These are phyloP conservation scores for Champsocephalus gunnari DNA, from an alignment of 2,797 vertebrate species.

Conservation along the genomic window DNA sequence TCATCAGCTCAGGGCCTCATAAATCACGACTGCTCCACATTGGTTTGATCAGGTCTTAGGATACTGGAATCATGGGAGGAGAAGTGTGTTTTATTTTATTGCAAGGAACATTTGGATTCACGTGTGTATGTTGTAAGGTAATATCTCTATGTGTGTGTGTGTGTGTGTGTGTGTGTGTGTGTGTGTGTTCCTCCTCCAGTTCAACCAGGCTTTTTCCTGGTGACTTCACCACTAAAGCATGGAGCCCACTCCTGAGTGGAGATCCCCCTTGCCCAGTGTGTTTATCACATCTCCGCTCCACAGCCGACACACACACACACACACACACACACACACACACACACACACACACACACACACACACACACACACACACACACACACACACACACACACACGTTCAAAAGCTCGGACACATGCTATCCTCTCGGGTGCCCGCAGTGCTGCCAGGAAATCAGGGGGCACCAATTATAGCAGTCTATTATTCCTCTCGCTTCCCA, in stretches of 20 bases:
- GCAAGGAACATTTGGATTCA: constrained; percentile 59
- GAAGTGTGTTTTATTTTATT: constrained; percentile 32
- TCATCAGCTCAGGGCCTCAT: constrained; percentile 13
- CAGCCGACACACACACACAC: constrained; percentile 58
- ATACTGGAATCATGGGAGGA: constrained; percentile 32
- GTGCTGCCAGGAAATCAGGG: constrained; percentile 76
- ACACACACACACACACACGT: constrained; percentile 19
- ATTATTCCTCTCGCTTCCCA: constrained; percentile 79
- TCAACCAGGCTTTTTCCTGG: constrained; percentile 79
- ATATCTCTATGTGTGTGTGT: constrained; percentile 56
- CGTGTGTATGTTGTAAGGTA: constrained; percentile 63
- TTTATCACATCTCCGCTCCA: constrained; percentile 80
- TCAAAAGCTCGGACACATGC: constrained; percentile 56
- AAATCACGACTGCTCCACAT: constrained; percentile 24
- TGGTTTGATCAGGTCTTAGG: constrained; percentile 32
- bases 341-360: constrained; percentile 32
- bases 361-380: constrained; percentile 6
- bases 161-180: constrained; percentile 44
- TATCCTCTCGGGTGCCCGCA: constrained; percentile 69
- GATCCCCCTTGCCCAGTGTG: constrained; percentile 83
- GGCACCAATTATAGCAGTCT: constrained; percentile 78
- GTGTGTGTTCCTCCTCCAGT: constrained; percentile 63
- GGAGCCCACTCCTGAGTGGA: constrained; percentile 82
- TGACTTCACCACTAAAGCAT: constrained; percentile 86
- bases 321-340: constrained; percentile 46